Conservation (phyloP, 2,113 vertebrate species). For the Paralichthys olivaceus region DNA sequence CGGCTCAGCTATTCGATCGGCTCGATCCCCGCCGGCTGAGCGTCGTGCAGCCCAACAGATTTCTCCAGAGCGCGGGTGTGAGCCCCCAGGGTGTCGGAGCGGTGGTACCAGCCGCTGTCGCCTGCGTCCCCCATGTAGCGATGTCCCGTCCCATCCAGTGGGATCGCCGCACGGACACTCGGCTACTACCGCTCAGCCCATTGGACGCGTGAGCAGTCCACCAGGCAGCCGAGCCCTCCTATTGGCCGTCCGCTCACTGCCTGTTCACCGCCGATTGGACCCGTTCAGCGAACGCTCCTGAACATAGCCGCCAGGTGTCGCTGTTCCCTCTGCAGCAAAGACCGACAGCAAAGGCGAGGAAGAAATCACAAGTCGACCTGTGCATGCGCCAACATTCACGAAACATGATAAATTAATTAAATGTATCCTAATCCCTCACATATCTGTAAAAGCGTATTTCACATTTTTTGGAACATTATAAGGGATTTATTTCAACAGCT, state of each 20-base stretch:
- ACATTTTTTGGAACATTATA: neutral
- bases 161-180: slow-evolving; percentile 29
- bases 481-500: neutral
- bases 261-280: slow-evolving; percentile 72
- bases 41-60: neutral
- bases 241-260: slow-evolving; percentile 60
- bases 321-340: neutral
- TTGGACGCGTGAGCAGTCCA: slow-evolving; percentile 69
- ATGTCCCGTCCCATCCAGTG: slow-evolving; percentile 57
- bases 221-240: slow-evolving; percentile 15
- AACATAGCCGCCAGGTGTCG: slow-evolving; percentile 50
- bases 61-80: slow-evolving; percentile 7
- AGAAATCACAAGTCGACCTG: slow-evolving; percentile 12
- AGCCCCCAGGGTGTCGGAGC: slow-evolving; percentile 15
- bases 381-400: slow-evolving; percentile 13
- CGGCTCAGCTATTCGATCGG: slow-evolving; percentile 13
- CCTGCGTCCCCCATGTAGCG: slow-evolving; percentile 46
- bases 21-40: neutral
- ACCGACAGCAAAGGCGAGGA: slow-evolving; percentile 2
- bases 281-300: neutral
- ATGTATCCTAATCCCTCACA: rapidly evolving
- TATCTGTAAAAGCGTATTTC: neutral
- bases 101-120: slow-evolving; percentile 39
- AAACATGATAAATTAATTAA: neutral
- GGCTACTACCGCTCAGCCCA: slow-evolving; percentile 39